Base-by-base conservation (phyloP, 2,113 vertebrate genomes). In the Gymnarchus niloticus region DNA sequence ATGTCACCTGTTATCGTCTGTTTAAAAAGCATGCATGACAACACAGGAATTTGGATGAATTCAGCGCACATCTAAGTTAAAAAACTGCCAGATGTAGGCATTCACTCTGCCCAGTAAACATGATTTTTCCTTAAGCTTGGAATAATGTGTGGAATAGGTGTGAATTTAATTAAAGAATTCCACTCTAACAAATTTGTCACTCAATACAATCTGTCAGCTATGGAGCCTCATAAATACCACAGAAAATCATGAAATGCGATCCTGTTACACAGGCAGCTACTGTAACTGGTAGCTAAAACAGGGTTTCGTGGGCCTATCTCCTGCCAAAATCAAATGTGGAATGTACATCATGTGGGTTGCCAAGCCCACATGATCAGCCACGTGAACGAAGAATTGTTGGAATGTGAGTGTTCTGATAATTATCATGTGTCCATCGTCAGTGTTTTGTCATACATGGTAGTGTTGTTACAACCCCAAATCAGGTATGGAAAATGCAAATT, bases 251-350 rank as follows among this genome's bases (percentile, higher is more conserved):
- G 46, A 80, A 49, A 25, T n/a, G 21, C 46, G 2, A 6, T 4
- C 65, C 65, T 33, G 14, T n/a, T n/a, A n/a, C 52, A 54, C 52
- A 54, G 52, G 52, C 52, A 54, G 95, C 88, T 19, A 8, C 21
- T 80, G 41, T 21, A 80, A 41, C 44, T 80, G 77, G 46, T 25
- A 46, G 41, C 44, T 48, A 21, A 84, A 19, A 73, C 2, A 19
- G 28, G 28, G 14, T 14, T 73, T 73, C 3, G 14, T 37, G 65
- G 65, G 65, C 33, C 33, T 17, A 73, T 84, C 61, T 41, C 17
- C 56, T 51, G 8, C 46, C 56, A 44, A 25, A 23, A 49, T 84
- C 61, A 28, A 28, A 37, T 3, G 10, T 41, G 83, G 83, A 84
- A 84, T 84, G 83, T 49, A 6, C 84, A 37, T 5, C 84, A 77